phyloP scores from a whole-genome alignment of 2,113 vertebrate genomes.

The Corapipo altera region DNA sequence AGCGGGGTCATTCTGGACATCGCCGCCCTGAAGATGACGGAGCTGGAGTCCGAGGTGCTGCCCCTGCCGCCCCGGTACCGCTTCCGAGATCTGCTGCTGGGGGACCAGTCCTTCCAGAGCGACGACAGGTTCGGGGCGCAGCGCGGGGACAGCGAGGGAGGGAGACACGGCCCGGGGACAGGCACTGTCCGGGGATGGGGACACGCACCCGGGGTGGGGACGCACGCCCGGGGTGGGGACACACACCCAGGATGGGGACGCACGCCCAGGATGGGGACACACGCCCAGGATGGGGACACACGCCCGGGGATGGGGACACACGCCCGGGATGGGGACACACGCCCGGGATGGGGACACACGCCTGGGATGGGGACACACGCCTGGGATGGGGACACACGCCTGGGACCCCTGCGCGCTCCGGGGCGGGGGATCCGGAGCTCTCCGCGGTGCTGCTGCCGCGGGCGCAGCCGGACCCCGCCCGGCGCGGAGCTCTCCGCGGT shows the following conservation, averaged over 20 bases:
- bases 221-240: no score
- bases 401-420: background rate
- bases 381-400: no score
- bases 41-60: slow-evolving; percentile 89
- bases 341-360: accelerated
- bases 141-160: background rate
- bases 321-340: no score
- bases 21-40: slow-evolving; percentile 84
- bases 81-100: slow-evolving; percentile 92
- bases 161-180: accelerated
- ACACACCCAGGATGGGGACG: no score
- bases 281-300: no score
- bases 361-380: background rate
- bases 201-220: accelerated
- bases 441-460: slow-evolving; percentile 45
- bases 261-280: no score
- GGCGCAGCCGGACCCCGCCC: background rate
- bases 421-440: background rate
- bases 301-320: no score
- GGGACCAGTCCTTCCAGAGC: slow-evolving; percentile 91
- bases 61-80: slow-evolving; percentile 92
- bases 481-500: slow-evolving; percentile 55
- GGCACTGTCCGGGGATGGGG: background rate
- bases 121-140: slow-evolving; percentile 87
- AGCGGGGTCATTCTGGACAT: slow-evolving; percentile 85